These are phyloP conservation scores for Syngnathus acus DNA, from an alignment of 2,797 vertebrate species.

Conservation along the genomic window DNA sequence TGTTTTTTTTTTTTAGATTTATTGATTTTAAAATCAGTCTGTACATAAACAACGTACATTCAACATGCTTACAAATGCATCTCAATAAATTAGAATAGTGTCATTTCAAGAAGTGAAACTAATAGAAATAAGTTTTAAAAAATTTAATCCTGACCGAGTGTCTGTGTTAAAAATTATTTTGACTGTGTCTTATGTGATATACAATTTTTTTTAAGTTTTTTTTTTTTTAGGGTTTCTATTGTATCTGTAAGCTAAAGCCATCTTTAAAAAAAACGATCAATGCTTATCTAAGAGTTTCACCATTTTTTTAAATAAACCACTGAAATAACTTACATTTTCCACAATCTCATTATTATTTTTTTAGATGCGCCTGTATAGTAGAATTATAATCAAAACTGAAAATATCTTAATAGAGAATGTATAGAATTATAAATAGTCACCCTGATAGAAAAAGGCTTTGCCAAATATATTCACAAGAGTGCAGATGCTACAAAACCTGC, in stretches of 20 bases:
- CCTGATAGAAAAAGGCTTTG: constrained; percentile 14
- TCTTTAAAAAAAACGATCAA: no score
- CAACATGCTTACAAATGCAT: not conserved
- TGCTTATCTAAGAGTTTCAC: not conserved
- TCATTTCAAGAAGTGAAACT: not conserved
- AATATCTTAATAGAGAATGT: constrained; percentile 38
- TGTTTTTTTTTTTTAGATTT: not conserved
- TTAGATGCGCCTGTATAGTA: constrained; percentile 1
- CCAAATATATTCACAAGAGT: constrained; percentile 17
- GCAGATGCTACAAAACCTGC: constrained; percentile 20
- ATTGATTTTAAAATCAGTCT: not conserved
- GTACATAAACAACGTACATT: not conserved
- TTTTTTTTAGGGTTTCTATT: not conserved
- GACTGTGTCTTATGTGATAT: not conserved
- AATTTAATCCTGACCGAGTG: no score
- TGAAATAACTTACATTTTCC: not conserved
- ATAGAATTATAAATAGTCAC: constrained; percentile 13
- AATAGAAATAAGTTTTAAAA: not conserved
- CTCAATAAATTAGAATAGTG: not conserved
- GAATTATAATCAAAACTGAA: constrained; percentile 24
- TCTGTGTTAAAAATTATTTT: not conserved
- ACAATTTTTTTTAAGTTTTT: not conserved
- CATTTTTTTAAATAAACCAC: not conserved
- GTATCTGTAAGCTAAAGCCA: not conserved
- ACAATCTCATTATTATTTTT: not conserved